Evolutionary conservation across 2,888 invertebrate species (phyloP).

Genomic region (Lycocerus yunnanus): DNA sequence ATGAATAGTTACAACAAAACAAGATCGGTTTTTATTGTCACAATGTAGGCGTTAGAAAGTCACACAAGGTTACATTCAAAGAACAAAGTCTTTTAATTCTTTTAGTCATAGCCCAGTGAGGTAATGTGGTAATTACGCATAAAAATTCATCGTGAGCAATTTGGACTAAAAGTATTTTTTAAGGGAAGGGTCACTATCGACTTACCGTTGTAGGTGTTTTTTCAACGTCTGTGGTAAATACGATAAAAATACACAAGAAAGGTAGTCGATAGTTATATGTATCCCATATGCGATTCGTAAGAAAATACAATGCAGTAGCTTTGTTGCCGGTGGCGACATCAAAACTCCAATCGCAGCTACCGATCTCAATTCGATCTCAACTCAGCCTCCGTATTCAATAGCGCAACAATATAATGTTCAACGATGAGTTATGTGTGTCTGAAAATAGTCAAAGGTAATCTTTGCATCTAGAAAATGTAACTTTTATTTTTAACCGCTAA

Average conservation of each 20-base stretch:
- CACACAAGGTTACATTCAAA: constrained; percentile 15
- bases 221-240: constrained; percentile 6
- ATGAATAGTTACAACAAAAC: neutral
- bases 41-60: constrained; percentile 17
- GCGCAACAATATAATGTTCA: constrained; percentile 51
- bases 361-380: constrained; percentile 48
- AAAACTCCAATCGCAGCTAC: constrained; percentile 48
- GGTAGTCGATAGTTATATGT: constrained; percentile 19
- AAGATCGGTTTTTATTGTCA: constrained; percentile 2
- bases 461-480: neutral
- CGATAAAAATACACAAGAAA: constrained; percentile 21
- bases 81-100: constrained; percentile 7
- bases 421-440: constrained; percentile 48
- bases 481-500: neutral
- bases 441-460: constrained; percentile 30
- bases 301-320: constrained; percentile 36
- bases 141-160: neutral
- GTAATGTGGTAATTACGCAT: neutral
- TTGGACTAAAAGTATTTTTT: neutral
- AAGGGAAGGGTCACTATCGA: neutral
- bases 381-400: constrained; percentile 46
- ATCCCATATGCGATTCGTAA: constrained; percentile 31
- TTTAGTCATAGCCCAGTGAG: neutral
- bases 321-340: constrained; percentile 47
- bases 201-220: neutral